These are phyloP conservation scores for Garrulus glandarius DNA, from an alignment of 2,797 vertebrate genomes.

Conservation along the genomic window DNA sequence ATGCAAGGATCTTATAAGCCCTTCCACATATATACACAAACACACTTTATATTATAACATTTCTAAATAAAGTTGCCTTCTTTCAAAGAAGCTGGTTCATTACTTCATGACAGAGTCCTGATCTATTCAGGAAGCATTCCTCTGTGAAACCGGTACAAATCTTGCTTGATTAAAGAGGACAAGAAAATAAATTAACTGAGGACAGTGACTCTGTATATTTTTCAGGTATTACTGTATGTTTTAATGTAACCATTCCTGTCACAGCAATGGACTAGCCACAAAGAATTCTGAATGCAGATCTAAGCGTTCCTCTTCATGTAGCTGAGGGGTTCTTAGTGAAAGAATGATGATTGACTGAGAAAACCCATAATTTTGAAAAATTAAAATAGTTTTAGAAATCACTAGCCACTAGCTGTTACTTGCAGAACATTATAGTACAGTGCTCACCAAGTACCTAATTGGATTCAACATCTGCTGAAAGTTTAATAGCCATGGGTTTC, in stretches of 20 bases:
- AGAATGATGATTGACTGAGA: neutral
- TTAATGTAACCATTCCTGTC: accelerated
- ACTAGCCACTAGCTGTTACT: neutral
- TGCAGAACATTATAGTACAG: neutral
- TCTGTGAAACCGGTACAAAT: neutral
- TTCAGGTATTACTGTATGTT: neutral
- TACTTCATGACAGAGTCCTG: neutral
- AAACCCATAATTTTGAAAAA: neutral
- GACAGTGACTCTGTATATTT: neutral
- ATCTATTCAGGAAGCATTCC: neutral
- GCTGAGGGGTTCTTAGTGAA: neutral
- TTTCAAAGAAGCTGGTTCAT: neutral
- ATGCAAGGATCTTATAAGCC: accelerated
- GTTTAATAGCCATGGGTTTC: neutral
- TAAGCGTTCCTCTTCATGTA: neutral
- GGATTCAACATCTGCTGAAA: neutral
- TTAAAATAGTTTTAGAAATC: neutral
- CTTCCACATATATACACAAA: neutral
- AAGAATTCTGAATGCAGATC: neutral
- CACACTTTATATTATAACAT: neutral
- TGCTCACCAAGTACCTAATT: neutral
- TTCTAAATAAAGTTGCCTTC: neutral
- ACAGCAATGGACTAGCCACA: neutral
- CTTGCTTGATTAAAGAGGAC: neutral
- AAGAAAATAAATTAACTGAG: neutral